Conservation (phyloP, 2,888 invertebrate species). For the Argyresthia goedartella region DNA sequence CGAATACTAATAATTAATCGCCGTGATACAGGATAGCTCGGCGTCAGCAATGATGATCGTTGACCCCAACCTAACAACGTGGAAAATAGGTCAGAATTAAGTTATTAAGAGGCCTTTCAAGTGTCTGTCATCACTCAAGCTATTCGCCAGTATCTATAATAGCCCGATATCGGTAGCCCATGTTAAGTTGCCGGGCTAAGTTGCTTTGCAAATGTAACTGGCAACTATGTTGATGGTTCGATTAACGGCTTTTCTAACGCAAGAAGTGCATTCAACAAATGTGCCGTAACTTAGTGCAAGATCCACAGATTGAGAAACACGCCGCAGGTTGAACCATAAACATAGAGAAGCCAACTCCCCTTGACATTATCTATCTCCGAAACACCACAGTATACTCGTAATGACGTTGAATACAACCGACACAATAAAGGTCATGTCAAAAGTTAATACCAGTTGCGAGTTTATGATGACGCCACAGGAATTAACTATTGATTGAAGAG, state of each 20-base stretch:
- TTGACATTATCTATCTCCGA: conserved; percentile 40
- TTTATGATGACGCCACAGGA: too few relatives aligned
- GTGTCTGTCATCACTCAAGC: not conserved
- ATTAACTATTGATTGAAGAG: not conserved
- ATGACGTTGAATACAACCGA: too few relatives aligned
- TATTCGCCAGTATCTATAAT: not conserved
- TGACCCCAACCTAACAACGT: not conserved
- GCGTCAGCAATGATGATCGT: too few relatives aligned
- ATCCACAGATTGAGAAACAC: conserved; percentile 1
- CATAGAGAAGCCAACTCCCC: conserved; percentile 26
- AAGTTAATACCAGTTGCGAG: conserved; percentile 12
- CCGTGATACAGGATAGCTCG: too few relatives aligned
- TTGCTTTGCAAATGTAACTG: too few relatives aligned
- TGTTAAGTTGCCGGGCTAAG: not conserved
- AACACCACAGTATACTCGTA: not conserved
- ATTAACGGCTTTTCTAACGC: conserved; percentile 2
- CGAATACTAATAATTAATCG: too few relatives aligned
- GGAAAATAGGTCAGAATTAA: conserved; percentile 5
- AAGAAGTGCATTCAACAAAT: conserved; percentile 5
- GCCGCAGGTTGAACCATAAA: not conserved
- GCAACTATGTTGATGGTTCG: not conserved
- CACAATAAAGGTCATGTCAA: conserved; percentile 24
- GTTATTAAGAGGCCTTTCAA: conserved; percentile 4
- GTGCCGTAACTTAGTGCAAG: not conserved
- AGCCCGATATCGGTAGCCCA: not conserved